Evolutionary conservation across 2,888 invertebrate species (phyloP), one percentile per base, ranked within the genome.

Genomic region (Hirtodrosophila duncani): DNA sequence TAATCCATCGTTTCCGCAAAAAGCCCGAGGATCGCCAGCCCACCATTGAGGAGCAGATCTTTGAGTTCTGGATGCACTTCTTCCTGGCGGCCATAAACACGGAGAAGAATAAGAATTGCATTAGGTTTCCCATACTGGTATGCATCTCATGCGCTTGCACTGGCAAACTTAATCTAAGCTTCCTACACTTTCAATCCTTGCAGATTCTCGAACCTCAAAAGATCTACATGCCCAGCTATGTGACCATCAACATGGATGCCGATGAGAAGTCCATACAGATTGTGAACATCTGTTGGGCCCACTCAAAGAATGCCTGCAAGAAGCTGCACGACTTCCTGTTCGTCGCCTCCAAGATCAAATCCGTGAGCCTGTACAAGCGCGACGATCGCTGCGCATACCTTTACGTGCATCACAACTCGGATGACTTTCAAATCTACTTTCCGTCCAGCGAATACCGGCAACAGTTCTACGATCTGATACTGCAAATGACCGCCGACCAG

Each of bases 61-160:
- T 99, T 86, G 91, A 93, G 66, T 99, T 99, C 88, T 99, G 99
- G 99, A 95, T 98, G 91, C 99, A 99, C 82, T 99, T 96, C 88
- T 99, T 99, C 86, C 91, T 96, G 23, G 98, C 98, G 88, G 98
- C 98, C 7, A 96, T 94, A 17, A 94, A 94, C 83, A 89, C 90
- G 50, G 92, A 92, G 68, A 91, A 92, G 70, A 92, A 93, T 49
- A 93, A 56, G 7, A 56, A 94, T 84, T 91, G 90, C 75, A 96
- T 97, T 74, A 89, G 96, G 66, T 98, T 97, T 90, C 98, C 98
- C 29, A 87, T 87, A 63, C 70, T 87, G 75, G 87, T 86, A 60
- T 71, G 64, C 60, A n/a, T 8, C 4, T 17, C 9, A 13, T 31
- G 1, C 1, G 8, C 37, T 0, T 8, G 1, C 8, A 3, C 6